Base-by-base conservation (phyloP, 2,888 invertebrate genomes). In the Diloba caeruleocephala region DNA sequence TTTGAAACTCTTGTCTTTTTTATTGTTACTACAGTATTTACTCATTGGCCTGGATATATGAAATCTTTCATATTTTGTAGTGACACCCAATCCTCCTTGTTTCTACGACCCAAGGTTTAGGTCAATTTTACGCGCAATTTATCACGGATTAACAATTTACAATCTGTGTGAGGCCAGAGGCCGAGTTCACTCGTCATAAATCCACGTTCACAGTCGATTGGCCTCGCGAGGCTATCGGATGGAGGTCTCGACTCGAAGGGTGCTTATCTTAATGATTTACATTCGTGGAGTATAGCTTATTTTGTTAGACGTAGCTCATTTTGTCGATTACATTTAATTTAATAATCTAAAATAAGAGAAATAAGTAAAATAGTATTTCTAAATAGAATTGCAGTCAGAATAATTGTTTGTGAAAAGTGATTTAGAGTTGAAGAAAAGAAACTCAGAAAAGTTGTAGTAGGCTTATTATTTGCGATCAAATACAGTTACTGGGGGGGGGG, bases 91-190 rank as follows among this genome's bases (percentile, higher is more conserved):
- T 62, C 52, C 33, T 6, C 12, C 36, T 28, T 28, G 37, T 66
- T 46, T 66, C 39, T 9, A 15, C 31, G 45, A 38, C 51, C 38
- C 34, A 1, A 43, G 31, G 44, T 21, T 17, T 9, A 42, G 33
- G 42, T 45, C 56, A 63, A 71, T 74, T 74, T 68, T 55, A 68
- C 75, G 54, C 53, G 37, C 33, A 59, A 73, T 74, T 68, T 72
- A 56, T 60, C 55, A 51, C 29, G 60, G 66, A 74, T 74, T 69
- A 74, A 74, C 65, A 68, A 65, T 68, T 68, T 62, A 66, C 65
- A 61, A 74, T 67, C 63, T 71, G 71, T 46, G 50, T 63, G 45
- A 56, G 46, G 51, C 51, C 55, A 43, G 53, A 39, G 52, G 51
- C 14, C 41, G 49, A 21, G 21, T 21, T 43, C 74, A 57, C 67